Base-by-base conservation (phyloP, 2,797 vertebrate species). In the Rhynchotus rufescens region DNA sequence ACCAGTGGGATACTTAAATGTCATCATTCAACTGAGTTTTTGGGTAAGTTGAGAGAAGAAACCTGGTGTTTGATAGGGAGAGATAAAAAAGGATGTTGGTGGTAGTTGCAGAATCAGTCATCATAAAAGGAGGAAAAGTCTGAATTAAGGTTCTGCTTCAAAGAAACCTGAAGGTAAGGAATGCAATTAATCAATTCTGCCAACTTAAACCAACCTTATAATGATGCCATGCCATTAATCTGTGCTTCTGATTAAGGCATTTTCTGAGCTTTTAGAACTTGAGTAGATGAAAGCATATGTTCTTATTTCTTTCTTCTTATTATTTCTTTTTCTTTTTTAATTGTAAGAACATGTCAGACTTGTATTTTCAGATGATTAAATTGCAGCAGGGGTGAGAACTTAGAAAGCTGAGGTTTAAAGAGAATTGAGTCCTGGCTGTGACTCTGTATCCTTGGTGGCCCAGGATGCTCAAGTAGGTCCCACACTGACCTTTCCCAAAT, bases 131-230 rank as follows among this genome's bases (percentile, higher is more conserved):
- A 88, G 66, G 62, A 49, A 30, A 83, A 80, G 40, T 86, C 60
- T 85, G 84, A 89, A 79, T 81, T 93, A 79, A 90, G 49, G 15
- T 87, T 90, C 16, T 45, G 78, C 73, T 80, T 92, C 69, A 95
- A 85, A 90, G 86, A 85, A 89, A 90, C 47, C 42, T 85, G 67
- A 90, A 89, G 52, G 56, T 75, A 85, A 90, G 36, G 49, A n/a
- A 51, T 87, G 45, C 83, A 81, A 64, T 93, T 89, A 85, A 85
- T 94, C 83, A 71, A 80, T 51, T 36, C 82, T 67, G 64, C 60
- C 56, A 77, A 1, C 77, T 36, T 62, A 76, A 54, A 64, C 85
- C 66, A 87, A 60, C 36, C 25, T 25, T 54, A 2, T 92, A 85
- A 86, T 71, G 79, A 85, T 90, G 82, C 20, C 36, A 9, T 56